phyloP scores from a whole-genome alignment of 2,113 vertebrate genomes.

The Hyperopisus bebe region DNA sequence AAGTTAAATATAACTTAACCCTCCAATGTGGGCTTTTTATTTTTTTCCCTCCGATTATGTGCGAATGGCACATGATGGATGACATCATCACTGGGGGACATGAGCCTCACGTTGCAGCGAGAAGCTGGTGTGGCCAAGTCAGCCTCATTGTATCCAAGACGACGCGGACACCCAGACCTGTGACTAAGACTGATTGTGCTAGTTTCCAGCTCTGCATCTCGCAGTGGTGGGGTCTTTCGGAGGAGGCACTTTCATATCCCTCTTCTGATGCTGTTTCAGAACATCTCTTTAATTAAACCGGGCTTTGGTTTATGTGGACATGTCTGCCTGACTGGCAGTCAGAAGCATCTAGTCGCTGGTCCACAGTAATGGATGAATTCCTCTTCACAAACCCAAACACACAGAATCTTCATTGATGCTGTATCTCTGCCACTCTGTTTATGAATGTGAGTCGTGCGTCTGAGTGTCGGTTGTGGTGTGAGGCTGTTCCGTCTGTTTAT shows the following conservation, averaged over 20 bases:
- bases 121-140: neutral
- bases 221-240: neutral
- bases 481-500: neutral
- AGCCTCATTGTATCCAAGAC: slow-evolving; percentile 1
- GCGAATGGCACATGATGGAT: neutral
- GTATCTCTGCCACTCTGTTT: neutral
- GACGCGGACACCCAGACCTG: neutral
- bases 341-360: neutral
- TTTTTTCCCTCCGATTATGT: neutral
- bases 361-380: neutral
- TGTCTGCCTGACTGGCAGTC: neutral
- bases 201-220: neutral
- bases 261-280: neutral
- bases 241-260: neutral
- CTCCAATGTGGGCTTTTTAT: neutral
- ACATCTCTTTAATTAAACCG: neutral
- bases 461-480: neutral
- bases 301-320: neutral
- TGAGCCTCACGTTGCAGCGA: neutral
- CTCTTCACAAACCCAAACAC: neutral
- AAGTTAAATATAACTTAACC: neutral
- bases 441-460: neutral
- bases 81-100: neutral
- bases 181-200: neutral
- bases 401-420: neutral